Evolutionary conservation across 1,140 invertebrate genomes (phyloP).

Genomic region (Berghia stephanieae): DNA sequence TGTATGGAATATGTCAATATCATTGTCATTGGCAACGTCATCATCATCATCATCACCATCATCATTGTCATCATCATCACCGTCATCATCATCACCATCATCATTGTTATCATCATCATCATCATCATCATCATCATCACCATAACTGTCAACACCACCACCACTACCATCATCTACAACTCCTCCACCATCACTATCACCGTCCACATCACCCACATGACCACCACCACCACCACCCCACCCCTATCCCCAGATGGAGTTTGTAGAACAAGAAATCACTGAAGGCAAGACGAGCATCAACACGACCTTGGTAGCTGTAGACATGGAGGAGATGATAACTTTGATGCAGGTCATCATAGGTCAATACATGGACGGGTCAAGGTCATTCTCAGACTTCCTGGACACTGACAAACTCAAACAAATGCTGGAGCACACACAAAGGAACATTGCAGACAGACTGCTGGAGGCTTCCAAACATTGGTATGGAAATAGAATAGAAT

Average conservation of each 20-base stretch:
- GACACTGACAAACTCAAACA: conserved; percentile 29
- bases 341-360: conserved; percentile 14
- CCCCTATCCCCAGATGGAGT: conserved; percentile 14
- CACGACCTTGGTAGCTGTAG: neutral
- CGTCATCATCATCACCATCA: too few species aligned
- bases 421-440: conserved; percentile 9
- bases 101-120: too few species aligned
- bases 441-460: conserved; percentile 22
- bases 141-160: too few species aligned
- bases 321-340: conserved; percentile 23
- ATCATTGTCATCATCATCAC: too few species aligned
- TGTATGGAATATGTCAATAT: too few species aligned
- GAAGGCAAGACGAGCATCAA: conserved; percentile 27
- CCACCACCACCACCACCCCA: neutral
- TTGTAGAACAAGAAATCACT: conserved; percentile 15
- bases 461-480: neutral
- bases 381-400: conserved; percentile 25
- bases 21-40: too few species aligned
- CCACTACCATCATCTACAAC: too few species aligned
- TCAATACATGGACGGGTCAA: conserved; percentile 16
- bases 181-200: too few species aligned
- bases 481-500: neutral
- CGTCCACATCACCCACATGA: neutral
- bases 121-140: too few species aligned
- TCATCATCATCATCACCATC: too few species aligned